A percentile compares a stretch with the other conserved stretches of the same genome.
These are phyloP conservation scores for Porites australiensis DNA, from an alignment of 64 coral and sea anemone genomes.

Conservation along the genomic window DNA sequence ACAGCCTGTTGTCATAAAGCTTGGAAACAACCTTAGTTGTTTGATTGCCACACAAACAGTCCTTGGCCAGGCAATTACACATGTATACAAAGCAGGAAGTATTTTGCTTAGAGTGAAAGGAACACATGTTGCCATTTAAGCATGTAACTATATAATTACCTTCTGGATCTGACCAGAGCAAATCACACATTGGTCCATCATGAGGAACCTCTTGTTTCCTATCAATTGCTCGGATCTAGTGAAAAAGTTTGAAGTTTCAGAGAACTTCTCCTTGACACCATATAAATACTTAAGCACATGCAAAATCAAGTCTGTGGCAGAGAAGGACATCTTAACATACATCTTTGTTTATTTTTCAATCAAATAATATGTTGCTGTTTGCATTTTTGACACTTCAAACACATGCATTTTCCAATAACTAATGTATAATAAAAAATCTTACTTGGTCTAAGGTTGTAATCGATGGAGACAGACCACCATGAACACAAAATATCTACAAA, in stretches of 20 bases:
- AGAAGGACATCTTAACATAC: too few species aligned
- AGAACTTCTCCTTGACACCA: background rate
- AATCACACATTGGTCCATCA: constrained; percentile 99
- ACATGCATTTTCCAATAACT: too few species aligned
- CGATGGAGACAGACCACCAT: constrained; percentile 98
- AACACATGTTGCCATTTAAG: background rate
- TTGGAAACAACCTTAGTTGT: too few species aligned
- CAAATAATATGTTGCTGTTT: too few species aligned
- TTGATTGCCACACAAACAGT: too few species aligned
- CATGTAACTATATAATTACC: constrained; percentile 44
- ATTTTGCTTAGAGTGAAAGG: too few species aligned
- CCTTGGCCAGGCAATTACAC: too few species aligned
- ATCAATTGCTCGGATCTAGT: constrained; percentile 97
- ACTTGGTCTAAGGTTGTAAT: constrained; percentile 99
- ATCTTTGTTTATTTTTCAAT: too few species aligned
- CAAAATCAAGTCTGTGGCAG: background rate
- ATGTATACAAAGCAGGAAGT: too few species aligned
- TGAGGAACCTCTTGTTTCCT: constrained; percentile 99
- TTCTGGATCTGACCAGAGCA: constrained; percentile 99
- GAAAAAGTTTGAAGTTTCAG: background rate
- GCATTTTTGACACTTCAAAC: too few species aligned
- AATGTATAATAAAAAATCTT: background rate
- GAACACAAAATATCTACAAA: constrained; percentile 97
- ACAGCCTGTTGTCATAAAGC: too few species aligned
- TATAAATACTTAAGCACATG: background rate